Percentiles rank a stretch among this genome's conserved stretches.
Conservation (phyloP, 2,113 vertebrate species). For the Calypte anna region DNA sequence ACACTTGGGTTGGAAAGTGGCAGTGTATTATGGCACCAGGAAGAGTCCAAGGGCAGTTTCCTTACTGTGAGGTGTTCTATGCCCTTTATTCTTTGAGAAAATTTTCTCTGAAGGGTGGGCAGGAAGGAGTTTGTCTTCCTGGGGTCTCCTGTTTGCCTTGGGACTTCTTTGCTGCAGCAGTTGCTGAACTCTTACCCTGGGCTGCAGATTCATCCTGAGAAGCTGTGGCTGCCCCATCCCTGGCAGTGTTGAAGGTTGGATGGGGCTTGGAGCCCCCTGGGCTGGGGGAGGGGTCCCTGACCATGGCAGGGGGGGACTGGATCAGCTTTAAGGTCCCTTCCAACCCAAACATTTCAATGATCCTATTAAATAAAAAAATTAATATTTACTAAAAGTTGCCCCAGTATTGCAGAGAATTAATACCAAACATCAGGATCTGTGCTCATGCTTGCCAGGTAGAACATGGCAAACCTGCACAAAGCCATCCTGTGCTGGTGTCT, state of each 20-base stretch:
- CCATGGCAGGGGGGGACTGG: accelerated
- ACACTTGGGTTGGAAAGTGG: not conserved
- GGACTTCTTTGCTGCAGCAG: not conserved
- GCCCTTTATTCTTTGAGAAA: not conserved
- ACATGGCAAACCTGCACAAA: not conserved
- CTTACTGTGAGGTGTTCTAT: not conserved
- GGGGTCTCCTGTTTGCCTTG: not conserved
- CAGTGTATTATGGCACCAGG: accelerated
- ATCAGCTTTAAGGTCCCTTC: not conserved
- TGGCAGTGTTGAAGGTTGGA: not conserved
- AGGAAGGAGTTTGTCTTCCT: not conserved
- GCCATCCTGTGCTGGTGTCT: accelerated
- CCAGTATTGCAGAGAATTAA: not conserved
- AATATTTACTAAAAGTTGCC: not conserved
- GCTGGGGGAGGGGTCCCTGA: too few species aligned
- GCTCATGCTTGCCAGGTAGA: too few species aligned
- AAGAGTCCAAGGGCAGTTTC: not conserved
- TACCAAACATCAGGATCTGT: not conserved
- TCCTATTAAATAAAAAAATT: not conserved
- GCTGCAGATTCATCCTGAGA: not conserved
- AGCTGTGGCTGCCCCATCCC: not conserved
- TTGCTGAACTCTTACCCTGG: accelerated
- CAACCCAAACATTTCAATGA: not conserved
- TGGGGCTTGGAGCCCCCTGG: accelerated
- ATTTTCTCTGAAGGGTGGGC: not conserved